Conservation (phyloP, 2,113 vertebrate species). For the Notothenia rossii region DNA sequence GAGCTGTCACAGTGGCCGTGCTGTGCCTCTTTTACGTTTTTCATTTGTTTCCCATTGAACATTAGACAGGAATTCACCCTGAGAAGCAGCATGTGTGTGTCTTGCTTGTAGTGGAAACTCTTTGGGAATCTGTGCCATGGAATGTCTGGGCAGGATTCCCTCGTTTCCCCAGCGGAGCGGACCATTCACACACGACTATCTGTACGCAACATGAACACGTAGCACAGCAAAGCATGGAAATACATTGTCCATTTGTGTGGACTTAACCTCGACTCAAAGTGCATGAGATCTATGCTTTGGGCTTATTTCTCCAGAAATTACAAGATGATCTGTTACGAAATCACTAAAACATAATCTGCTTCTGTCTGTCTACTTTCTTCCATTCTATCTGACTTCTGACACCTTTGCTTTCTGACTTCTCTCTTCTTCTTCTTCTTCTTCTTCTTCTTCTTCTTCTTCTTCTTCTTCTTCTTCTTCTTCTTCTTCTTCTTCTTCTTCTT, state of each 20-base stretch:
- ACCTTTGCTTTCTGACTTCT: conserved; percentile 44
- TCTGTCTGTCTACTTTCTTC: conserved; percentile 25
- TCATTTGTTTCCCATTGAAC: conserved; percentile 45
- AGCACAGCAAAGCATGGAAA: conserved; percentile 51
- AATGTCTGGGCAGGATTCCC: conserved; percentile 81
- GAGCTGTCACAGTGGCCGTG: conserved; percentile 14
- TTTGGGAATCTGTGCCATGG: conserved; percentile 76
- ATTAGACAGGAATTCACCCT: conserved; percentile 56
- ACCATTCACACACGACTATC: conserved; percentile 68
- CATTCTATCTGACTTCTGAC: conserved; percentile 37
- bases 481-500: conserved; percentile 42
- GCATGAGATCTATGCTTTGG: conserved; percentile 34
- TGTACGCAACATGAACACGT: conserved; percentile 53
- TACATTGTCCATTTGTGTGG: conserved; percentile 24
- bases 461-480: conserved; percentile 48
- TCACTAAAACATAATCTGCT: conserved; percentile 29
- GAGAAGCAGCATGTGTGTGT: conserved; percentile 41
- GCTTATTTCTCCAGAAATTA: background rate
- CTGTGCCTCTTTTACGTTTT: conserved; percentile 20
- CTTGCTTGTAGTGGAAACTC: conserved; percentile 78
- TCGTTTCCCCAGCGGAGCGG: conserved; percentile 69
- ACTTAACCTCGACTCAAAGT: conserved; percentile 15
- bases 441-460: conserved; percentile 43
- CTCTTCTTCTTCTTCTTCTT: conserved; percentile 43
- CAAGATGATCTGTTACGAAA: conserved; percentile 41